A percentile compares a stretch with the other conserved stretches of the same genome.
These are phyloP conservation scores for Cryptosula pallasiana DNA, from an alignment of 2,888 invertebrate species.

Conservation along the genomic window DNA sequence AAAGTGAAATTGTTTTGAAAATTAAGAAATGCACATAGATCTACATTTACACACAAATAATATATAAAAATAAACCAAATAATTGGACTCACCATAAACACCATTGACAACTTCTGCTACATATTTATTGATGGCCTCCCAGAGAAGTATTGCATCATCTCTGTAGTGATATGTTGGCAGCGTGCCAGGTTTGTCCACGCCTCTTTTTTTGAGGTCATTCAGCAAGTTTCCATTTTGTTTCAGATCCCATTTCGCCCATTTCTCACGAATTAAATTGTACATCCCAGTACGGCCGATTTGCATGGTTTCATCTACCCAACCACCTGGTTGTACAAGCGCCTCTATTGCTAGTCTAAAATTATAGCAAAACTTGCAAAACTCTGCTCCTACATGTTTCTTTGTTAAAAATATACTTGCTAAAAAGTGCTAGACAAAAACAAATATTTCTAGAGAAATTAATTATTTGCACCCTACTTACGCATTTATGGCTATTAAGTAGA, in stretches of 20 bases:
- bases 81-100: constrained; percentile 25
- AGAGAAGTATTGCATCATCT: constrained; percentile 41
- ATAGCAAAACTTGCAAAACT: not conserved
- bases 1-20: not conserved
- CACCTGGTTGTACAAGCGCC: constrained; percentile 28
- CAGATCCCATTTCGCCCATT: constrained; percentile 34
- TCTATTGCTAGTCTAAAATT: not conserved
- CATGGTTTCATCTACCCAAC: constrained; percentile 46
- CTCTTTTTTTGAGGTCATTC: constrained; percentile 34
- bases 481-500: constrained; percentile 55
- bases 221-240: constrained; percentile 34
- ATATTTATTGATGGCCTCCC: constrained; percentile 37
- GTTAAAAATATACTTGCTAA: too few relatives aligned
- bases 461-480: too few relatives aligned
- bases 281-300: constrained; percentile 41
- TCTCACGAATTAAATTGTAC: constrained; percentile 37
- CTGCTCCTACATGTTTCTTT: too few relatives aligned
- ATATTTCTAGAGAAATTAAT: too few relatives aligned
- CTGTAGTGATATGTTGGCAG: constrained; percentile 28
- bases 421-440: too few relatives aligned
- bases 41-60: too few relatives aligned
- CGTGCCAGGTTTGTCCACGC: too few relatives aligned
- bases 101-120: not conserved
- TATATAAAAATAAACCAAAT: too few relatives aligned
- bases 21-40: too few relatives aligned